phyloP scores from a whole-genome alignment of 2,113 vertebrate genomes.

The Gymnarchus niloticus region DNA sequence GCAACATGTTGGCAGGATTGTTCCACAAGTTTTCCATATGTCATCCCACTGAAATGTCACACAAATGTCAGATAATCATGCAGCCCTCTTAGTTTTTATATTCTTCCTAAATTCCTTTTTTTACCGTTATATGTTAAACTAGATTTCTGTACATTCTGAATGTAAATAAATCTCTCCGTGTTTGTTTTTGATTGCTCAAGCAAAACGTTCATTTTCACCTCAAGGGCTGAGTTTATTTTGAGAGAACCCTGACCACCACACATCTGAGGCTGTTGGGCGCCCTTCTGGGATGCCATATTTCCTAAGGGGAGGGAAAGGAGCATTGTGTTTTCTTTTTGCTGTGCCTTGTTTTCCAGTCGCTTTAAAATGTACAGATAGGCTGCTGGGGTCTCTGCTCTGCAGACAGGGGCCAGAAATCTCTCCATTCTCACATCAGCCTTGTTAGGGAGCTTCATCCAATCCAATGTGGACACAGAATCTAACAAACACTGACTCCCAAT shows the following conservation, averaged over 20 bases:
- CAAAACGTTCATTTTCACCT: slow-evolving; percentile 53
- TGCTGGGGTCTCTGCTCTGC: slow-evolving; percentile 29
- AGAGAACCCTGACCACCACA: slow-evolving; percentile 47
- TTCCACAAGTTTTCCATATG: slow-evolving; percentile 5
- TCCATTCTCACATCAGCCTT: neutral
- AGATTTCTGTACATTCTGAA: slow-evolving; percentile 30
- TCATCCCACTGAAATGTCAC: slow-evolving; percentile 11
- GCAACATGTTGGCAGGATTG: slow-evolving; percentile 5
- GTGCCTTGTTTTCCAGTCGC: slow-evolving; percentile 63
- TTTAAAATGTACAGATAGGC: slow-evolving; percentile 58
- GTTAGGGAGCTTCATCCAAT: neutral
- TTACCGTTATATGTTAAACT: slow-evolving; percentile 35
- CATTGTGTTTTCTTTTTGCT: slow-evolving; percentile 61
- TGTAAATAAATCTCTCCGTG: slow-evolving; percentile 50
- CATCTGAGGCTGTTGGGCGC: slow-evolving; percentile 51
- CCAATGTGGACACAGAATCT: neutral
- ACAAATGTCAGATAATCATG: slow-evolving; percentile 22
- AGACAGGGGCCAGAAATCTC: slow-evolving; percentile 20
- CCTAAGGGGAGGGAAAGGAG: slow-evolving; percentile 41
- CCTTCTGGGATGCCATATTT: slow-evolving; percentile 47
- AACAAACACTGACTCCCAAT: neutral
- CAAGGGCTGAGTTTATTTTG: slow-evolving; percentile 59
- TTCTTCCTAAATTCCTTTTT: slow-evolving; percentile 19
- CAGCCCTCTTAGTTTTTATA: slow-evolving; percentile 15
- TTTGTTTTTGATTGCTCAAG: slow-evolving; percentile 33